Conservation (phyloP, 2,797 vertebrate genomes). For the Leptoclinus maculatus region DNA sequence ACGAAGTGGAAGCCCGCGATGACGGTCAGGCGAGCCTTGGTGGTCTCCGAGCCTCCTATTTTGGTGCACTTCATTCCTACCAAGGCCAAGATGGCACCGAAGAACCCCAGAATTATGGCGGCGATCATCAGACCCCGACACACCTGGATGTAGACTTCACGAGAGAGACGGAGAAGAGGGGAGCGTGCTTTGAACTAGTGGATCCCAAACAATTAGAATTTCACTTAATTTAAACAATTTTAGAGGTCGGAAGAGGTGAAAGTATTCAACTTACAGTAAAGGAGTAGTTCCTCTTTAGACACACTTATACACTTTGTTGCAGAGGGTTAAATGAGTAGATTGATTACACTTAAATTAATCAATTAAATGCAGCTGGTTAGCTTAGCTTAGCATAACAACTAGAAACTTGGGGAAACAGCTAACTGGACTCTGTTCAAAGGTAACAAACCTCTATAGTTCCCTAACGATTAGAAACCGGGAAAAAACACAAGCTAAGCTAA, state of each 20-base stretch:
- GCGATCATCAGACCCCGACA: slow-evolving; percentile 96
- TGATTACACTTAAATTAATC: background rate
- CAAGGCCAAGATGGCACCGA: slow-evolving; percentile 89
- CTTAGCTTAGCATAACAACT: background rate
- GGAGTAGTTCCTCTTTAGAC: background rate
- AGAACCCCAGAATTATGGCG: slow-evolving; percentile 92
- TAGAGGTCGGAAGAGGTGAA: background rate
- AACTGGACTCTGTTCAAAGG: background rate
- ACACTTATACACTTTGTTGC: background rate
- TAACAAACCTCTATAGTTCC: background rate
- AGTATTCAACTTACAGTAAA: background rate
- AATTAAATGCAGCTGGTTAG: background rate
- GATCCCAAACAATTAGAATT: background rate
- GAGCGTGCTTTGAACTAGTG: background rate
- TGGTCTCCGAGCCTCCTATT: slow-evolving; percentile 91
- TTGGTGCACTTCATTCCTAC: slow-evolving; percentile 98
- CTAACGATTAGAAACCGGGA: background rate
- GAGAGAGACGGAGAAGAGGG: background rate
- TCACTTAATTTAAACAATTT: background rate
- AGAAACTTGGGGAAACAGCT: background rate
- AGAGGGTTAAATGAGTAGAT: background rate
- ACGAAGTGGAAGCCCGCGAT: slow-evolving; percentile 91
- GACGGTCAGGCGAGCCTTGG: slow-evolving; percentile 91
- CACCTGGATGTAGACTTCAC: slow-evolving; percentile 93
- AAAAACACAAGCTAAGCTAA: background rate